A percentile compares a stretch with the other conserved stretches of the same genome.
Evolutionary conservation across 2,113 vertebrate genomes (phyloP).

Genomic region (Ariopsis seemanni): DNA sequence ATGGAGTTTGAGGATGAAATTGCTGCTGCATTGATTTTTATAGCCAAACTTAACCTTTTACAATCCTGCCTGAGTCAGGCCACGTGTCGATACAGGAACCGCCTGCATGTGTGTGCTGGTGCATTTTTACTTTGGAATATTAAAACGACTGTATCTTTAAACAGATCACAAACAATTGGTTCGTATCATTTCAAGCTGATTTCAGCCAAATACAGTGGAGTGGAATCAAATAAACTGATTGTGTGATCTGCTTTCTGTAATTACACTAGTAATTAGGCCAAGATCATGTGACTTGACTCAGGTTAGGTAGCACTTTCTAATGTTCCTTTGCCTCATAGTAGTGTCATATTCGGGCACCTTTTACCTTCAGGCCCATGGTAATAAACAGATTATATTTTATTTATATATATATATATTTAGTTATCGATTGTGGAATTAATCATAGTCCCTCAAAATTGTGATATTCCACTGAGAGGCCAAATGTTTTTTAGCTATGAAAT

Average conservation of each 20-base stretch:
- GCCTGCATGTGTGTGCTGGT: neutral
- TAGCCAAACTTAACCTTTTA: constrained; percentile 17
- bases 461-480: constrained; percentile 15
- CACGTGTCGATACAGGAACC: neutral
- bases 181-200: constrained; percentile 2
- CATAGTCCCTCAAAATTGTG: neutral
- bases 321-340: neutral
- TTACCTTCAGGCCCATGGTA: constrained; percentile 58
- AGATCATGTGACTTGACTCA: neutral
- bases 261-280: neutral
- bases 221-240: neutral
- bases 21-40: constrained; percentile 22
- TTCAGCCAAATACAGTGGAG: constrained; percentile 6
- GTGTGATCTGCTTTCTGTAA: neutral
- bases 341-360: neutral
- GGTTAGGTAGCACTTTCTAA: neutral
- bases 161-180: neutral
- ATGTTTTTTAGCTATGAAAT: constrained; percentile 3
- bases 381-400: constrained; percentile 60
- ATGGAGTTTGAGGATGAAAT: constrained; percentile 7
- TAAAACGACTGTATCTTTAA: constrained; percentile 33
- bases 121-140: constrained; percentile 4
- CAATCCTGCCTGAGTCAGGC: neutral
- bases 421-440: neutral
- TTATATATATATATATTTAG: constrained; percentile 38